These are phyloP conservation scores for Centroberyx gerrardi DNA, from an alignment of 2,797 vertebrate species.

Conservation along the genomic window DNA sequence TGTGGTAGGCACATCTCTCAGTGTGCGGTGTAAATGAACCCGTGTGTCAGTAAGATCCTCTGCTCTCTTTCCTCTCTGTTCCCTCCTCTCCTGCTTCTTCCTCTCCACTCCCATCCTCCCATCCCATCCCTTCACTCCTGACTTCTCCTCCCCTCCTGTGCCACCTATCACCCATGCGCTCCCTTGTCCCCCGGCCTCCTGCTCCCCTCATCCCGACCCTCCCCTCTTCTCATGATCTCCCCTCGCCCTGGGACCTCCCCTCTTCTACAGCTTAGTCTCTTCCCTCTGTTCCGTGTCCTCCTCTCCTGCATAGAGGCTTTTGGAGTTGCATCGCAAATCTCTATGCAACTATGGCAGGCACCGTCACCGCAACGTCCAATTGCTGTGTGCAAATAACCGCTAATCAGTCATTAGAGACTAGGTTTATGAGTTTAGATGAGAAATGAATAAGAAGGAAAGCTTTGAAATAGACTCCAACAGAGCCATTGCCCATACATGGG, in stretches of 20 bases:
- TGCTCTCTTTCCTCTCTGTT: constrained; percentile 14
- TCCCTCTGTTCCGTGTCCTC: too few relatives aligned
- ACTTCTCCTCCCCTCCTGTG: constrained; percentile 28
- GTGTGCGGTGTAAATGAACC: constrained; percentile 41
- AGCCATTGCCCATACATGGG: too few relatives aligned
- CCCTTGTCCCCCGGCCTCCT: constrained; percentile 30
- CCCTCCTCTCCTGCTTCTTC: not conserved
- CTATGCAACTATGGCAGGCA: too few relatives aligned
- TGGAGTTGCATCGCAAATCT: too few relatives aligned
- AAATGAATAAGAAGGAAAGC: too few relatives aligned
- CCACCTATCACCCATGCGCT: constrained; percentile 31
- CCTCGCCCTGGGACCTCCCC: not conserved
- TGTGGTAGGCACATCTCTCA: constrained; percentile 2
- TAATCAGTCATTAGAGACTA: too few relatives aligned
- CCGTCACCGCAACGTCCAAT: too few relatives aligned
- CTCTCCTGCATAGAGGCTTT: too few relatives aligned
- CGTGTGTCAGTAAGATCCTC: constrained; percentile 23
- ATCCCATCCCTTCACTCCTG: constrained; percentile 13
- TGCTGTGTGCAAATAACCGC: too few relatives aligned
- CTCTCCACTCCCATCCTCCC: not conserved
- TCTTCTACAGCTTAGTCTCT: too few relatives aligned
- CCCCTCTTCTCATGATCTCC: constrained; percentile 30
- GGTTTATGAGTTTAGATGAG: too few relatives aligned
- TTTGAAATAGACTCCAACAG: too few relatives aligned
- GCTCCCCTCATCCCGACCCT: constrained; percentile 21